phyloP scores from a whole-genome alignment of 2,113 vertebrate species.

The Myocastor coypus region DNA sequence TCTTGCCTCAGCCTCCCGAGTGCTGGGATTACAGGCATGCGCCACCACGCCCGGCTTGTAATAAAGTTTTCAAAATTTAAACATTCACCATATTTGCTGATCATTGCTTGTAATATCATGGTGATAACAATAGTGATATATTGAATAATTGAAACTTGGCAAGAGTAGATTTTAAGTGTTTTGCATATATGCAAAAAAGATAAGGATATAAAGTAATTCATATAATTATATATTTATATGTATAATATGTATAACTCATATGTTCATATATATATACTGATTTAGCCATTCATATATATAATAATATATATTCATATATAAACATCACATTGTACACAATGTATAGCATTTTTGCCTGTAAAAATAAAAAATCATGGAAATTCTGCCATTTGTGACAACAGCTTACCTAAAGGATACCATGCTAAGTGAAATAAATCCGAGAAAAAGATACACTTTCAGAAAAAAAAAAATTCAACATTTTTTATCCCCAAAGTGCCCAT shows the following conservation, averaged over 20 bases:
- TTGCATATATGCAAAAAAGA: neutral
- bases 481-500: neutral
- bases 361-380: neutral
- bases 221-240: neutral
- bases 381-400: neutral
- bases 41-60: too few species aligned
- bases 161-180: neutral
- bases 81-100: neutral
- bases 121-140: neutral
- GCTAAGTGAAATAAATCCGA: neutral
- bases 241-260: neutral
- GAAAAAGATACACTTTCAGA: neutral
- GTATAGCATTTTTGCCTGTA: neutral
- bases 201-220: neutral
- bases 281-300: neutral
- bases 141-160: neutral
- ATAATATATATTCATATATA: neutral
- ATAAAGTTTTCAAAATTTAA: too few species aligned
- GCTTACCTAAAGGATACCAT: neutral
- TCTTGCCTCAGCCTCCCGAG: too few species aligned
- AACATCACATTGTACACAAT: neutral
- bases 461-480: neutral
- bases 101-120: neutral
- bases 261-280: neutral
- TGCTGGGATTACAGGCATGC: too few species aligned